Conservation (phyloP, 2,888 invertebrate genomes). For the Drosophila rellima region DNA sequence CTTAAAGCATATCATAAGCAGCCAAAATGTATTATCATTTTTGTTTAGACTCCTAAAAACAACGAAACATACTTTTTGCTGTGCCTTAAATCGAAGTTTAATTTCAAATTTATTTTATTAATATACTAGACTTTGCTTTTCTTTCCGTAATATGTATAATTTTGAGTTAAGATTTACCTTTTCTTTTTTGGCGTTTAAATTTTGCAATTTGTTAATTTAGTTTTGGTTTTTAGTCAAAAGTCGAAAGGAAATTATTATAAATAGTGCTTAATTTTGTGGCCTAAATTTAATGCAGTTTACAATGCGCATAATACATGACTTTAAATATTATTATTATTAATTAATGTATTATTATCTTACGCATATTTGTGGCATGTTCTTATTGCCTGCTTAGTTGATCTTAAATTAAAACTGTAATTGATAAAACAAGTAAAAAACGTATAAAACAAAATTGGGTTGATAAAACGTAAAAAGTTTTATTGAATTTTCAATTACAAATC, state of each 20-base stretch:
- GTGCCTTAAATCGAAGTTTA: constrained; percentile 71
- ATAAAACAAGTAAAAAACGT: constrained; percentile 18
- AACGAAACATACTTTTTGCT: constrained; percentile 80
- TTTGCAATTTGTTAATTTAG: constrained; percentile 53
- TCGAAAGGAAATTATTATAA: constrained; percentile 46
- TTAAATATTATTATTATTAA: constrained; percentile 58
- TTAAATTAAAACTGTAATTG: neutral
- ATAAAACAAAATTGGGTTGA: constrained; percentile 8
- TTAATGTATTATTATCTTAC: constrained; percentile 30
- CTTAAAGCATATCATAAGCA: constrained; percentile 62
- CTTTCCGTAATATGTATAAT: constrained; percentile 38
- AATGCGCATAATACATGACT: constrained; percentile 58
- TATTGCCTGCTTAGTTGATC: constrained; percentile 26
- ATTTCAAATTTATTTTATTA: constrained; percentile 58
- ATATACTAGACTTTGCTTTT: constrained; percentile 58
- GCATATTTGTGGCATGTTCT: constrained; percentile 60
- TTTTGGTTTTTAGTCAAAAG: constrained; percentile 36
- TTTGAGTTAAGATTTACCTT: constrained; percentile 51
- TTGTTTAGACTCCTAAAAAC: constrained; percentile 82
- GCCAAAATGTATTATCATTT: constrained; percentile 64
- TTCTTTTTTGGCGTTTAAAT: constrained; percentile 34
- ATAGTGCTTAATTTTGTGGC: constrained; percentile 58
- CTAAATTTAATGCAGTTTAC: constrained; percentile 73
- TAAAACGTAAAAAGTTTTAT: constrained; percentile 31
- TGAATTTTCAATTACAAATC: constrained; percentile 23